A percentile compares a stretch with the other conserved stretches of the same genome.
These are phyloP conservation scores for Lochmaea crataegi DNA, from an alignment of 2,888 invertebrate species.

Conservation along the genomic window DNA sequence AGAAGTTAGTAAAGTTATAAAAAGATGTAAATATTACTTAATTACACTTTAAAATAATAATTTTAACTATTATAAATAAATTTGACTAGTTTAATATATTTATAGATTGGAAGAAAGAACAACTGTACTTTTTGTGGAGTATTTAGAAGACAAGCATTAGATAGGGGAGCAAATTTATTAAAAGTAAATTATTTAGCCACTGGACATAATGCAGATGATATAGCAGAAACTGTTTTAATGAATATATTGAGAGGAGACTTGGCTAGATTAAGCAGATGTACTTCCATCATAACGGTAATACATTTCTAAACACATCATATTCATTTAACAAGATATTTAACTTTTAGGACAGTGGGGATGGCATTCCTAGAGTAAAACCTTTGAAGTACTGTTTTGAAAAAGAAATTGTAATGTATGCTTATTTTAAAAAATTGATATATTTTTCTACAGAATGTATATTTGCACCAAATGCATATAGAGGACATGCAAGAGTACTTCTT, in stretches of 20 bases:
- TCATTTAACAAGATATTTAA: neutral
- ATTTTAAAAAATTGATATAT: slow-evolving; percentile 94
- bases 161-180: slow-evolving; percentile 90
- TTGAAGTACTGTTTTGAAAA: slow-evolving; percentile 98
- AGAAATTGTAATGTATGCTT: slow-evolving; percentile 99
- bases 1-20: slow-evolving; percentile 67
- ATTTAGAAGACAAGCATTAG: slow-evolving; percentile 94
- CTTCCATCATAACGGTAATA: slow-evolving; percentile 87
- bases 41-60: neutral
- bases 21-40: neutral
- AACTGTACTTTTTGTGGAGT: slow-evolving; percentile 98
- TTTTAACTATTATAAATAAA: neutral
- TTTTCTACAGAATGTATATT: slow-evolving; percentile 99
- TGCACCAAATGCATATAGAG: slow-evolving; percentile 97
- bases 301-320: neutral
- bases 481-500: slow-evolving; percentile 88
- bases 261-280: slow-evolving; percentile 91
- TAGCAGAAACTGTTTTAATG: slow-evolving; percentile 98
- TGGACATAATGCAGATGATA: slow-evolving; percentile 97
- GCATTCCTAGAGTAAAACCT: slow-evolving; percentile 93
- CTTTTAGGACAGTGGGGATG: slow-evolving; percentile 78
- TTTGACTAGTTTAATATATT: slow-evolving; percentile 34
- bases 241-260: slow-evolving; percentile 97
- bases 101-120: slow-evolving; percentile 84
- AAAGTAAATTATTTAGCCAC: slow-evolving; percentile 95